Evolutionary conservation across 1,140 invertebrate genomes (phyloP), one percentile per base, ranked within the genome.

Genomic region (Adoxophyes honmai): DNA sequence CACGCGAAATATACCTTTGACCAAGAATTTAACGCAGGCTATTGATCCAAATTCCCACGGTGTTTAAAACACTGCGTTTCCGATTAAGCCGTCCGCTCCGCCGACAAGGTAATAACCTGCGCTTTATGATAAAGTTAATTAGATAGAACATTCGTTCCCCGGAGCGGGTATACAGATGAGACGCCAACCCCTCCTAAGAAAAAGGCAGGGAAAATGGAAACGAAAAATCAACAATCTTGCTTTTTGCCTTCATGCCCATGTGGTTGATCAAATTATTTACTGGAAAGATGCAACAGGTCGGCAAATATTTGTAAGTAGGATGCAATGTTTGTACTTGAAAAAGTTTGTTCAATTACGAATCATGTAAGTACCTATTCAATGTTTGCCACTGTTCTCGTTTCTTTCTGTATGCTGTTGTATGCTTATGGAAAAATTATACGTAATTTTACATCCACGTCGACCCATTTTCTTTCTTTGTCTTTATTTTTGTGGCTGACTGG

Each of bases 101-200:
- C 64, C 66, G 72, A 76, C 75, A 73, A 75, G 68, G 78, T 71
- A 83, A 80, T 86, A 82, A 75, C 69, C 69, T 62, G 66, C 60
- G 70, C 72, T 83, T 84, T 86, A 83, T 83, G 76, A 81, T 84
- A 81, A 84, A 84, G 75, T 83, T 86, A 86, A 86, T 86, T 84
- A 84, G 79, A 78, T 78, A 67, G 70, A 77, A 78, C 81, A 86
- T 83, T 84, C 66, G 71, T 75, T 84, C 79, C 78, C 81, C 54
- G 66, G 75, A 80, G 83, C 78, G 54, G 66, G 62, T 64, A 72
- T 66, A 78, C 73, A 75, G 73, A 81, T 82, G 70, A 78, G 77
- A 71, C 64, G 73, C 51, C 55, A 18, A 48, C 42, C 54, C 57
- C 68, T 55, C 59, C 68, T 51, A 65, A 59, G 60, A 63, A 70